Conservation (phyloP, 64 coral and sea anemone species). For the Astreopora myriophthalma region DNA sequence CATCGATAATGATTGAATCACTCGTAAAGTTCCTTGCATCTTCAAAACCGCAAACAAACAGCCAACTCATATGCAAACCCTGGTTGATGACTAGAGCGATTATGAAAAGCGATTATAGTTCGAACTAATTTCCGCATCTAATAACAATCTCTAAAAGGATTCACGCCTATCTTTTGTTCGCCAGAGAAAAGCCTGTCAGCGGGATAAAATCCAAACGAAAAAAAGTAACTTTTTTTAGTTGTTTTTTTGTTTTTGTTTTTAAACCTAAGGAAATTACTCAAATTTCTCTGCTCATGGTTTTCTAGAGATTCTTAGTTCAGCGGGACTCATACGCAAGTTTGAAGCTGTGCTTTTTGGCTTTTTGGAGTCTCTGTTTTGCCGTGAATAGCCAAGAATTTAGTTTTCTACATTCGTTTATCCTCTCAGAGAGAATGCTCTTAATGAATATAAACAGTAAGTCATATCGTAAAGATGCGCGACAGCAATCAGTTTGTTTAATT, state of each 20-base stretch:
- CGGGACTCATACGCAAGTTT: not conserved
- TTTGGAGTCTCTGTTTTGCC: not conserved
- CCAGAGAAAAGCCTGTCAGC: not conserved
- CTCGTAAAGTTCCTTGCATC: not conserved
- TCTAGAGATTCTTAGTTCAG: too few species aligned
- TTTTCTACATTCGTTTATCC: not conserved
- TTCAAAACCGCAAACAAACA: not conserved
- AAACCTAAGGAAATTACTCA: not conserved
- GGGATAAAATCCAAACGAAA: not conserved
- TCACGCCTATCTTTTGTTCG: not conserved
- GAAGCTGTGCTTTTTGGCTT: not conserved
- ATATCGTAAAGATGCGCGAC: not conserved
- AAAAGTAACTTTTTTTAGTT: not conserved
- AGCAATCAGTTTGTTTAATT: slow-evolving; percentile 25
- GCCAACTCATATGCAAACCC: not conserved
- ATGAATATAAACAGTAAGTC: not conserved
- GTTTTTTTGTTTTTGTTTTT: not conserved
- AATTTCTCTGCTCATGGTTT: too few species aligned
- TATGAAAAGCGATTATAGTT: not conserved
- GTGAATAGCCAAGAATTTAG: not conserved
- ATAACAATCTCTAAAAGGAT: slow-evolving; percentile 19
- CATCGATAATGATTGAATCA: too few species aligned
- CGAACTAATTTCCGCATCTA: slow-evolving; percentile 7
- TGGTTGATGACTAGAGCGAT: not conserved
- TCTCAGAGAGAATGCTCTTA: not conserved